Evolutionary conservation across 1,140 invertebrate species (phyloP).

Genomic region (Teleogryllus occipitalis): DNA sequence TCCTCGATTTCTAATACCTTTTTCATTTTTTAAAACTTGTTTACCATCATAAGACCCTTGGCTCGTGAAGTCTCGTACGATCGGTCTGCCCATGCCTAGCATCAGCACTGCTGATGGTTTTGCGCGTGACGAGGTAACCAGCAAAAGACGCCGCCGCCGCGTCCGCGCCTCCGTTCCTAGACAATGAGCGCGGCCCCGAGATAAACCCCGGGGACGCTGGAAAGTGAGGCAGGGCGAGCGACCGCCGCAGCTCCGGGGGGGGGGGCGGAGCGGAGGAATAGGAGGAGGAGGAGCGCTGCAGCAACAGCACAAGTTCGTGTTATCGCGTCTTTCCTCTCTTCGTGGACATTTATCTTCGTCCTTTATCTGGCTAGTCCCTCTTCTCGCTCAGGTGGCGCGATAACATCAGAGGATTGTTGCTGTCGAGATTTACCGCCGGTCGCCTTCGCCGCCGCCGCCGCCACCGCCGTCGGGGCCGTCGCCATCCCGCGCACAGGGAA

Average conservation of each 20-base stretch:
- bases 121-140: not conserved
- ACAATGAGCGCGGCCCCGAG: not conserved
- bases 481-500: not conserved
- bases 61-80: too few relatives aligned
- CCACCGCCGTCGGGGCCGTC: too few relatives aligned
- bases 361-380: not conserved
- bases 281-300: not conserved
- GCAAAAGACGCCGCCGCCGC: not conserved
- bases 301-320: not conserved
- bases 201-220: not conserved
- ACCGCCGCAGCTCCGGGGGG: not conserved
- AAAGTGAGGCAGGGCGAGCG: not conserved
- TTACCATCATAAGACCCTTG: too few relatives aligned
- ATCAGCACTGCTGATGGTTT: too few relatives aligned
- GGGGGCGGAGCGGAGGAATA: not conserved
- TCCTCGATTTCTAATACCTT: too few relatives aligned
- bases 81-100: too few relatives aligned
- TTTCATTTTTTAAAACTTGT: too few relatives aligned
- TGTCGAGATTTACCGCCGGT: not conserved
- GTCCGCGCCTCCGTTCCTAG: not conserved
- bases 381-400: not conserved
- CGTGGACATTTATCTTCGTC: not conserved
- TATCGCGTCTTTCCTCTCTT: not conserved
- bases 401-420: constrained; percentile 1
- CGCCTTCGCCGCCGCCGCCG: too few relatives aligned